Evolutionary conservation across 1,140 invertebrate genomes (phyloP), one percentile per base, ranked within the genome.

Genomic region (Temnothorax nylanderi): DNA sequence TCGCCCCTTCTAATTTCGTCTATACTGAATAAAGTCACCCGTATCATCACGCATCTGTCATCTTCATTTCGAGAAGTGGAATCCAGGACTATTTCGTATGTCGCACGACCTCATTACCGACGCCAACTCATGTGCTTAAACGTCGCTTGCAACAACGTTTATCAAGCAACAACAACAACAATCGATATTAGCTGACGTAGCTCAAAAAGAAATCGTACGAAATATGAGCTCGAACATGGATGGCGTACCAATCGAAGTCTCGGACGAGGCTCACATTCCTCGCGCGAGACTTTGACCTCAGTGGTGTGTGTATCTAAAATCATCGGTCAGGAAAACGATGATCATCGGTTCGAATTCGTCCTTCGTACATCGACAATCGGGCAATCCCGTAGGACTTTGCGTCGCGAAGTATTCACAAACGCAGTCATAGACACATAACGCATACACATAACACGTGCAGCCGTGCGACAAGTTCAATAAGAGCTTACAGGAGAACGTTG

Each of bases 101-200:
- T 77, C 87, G 82, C 80, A 62, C 80, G 86, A 88, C 80, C 47
- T 87, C 80, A 60, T 78, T 32, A 87, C 88, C 75, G 88, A 87
- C 72, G 77, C 76, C 75, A 86, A 51, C 56, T 90, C 77, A 82
- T 91, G 89, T 87, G 90, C 89, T 90, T 91, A 92, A 88, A 88
- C 77, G 81, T 80, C 81, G 91, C 82, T 91, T 89, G 90, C 85
- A 84, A 89, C 86, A 80, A 89, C 86, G 90, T 92, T 90, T 34
- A 81, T 88, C 87, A 89, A 90, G 87, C 77, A 91, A 72, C 72
- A 88, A 82, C 67, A 71, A 84, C 44, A 58, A 67, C 21, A 41
- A 41, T 47, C 44, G 69, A 84, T n/a, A 37, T 21, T 51, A 89
- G 86, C 75, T 88, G 84, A 87, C 69, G 78, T 76, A 88, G 89